Base-by-base conservation (phyloP, 2,797 vertebrate genomes). In the Megalops cyprinoides region DNA sequence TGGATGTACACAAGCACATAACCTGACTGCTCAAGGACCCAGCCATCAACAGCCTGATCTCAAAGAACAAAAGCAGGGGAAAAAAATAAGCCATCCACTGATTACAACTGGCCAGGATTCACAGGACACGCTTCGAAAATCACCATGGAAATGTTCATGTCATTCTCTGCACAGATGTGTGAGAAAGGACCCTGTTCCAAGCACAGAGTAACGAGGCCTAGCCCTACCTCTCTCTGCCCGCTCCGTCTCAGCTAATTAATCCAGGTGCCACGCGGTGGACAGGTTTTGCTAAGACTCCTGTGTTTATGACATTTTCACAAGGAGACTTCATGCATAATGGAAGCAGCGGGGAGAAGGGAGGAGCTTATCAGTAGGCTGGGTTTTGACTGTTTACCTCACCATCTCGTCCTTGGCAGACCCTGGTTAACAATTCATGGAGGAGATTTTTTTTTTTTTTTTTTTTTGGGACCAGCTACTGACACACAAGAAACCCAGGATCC, bases 401-500 rank as follows among this genome's bases (percentile, higher is more conserved):
- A 79, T 84, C 82, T 87, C 90, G 85, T 89, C 88, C 91, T 82
- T 84, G 86, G 82, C 91, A 85, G 81, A 91, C 86, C 90, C 84
- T 82, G 80, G 85, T 93, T 91, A 93, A 93, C 89, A 90, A 92
- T 93, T 94, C 86, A 93, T 90, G 78, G 76, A 83, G 81, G 85
- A 91, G 86, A 83, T 86, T 89, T 77, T 53, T 46, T 49, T 34
- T 58, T 39, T 65, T 89, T 80, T 83, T 84, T 77, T 85, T 87
- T 84, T 87, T 86, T 87, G 81, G 51, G 67, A 85, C 75, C 79
- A 83, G 80, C 67, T 81, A 85, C 84, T 51, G 34, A 86, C 85
- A 89, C 82, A 89, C 86, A 90, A 89, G 82, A 87, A 89, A 87
- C 87, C 79, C 83, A 79, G 85, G 88, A 85, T 31, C 81, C 84